Evolutionary conservation across 2,797 vertebrate species (phyloP), one percentile per base, ranked within the genome.

Genomic region (Aphelocoma californica): DNA sequence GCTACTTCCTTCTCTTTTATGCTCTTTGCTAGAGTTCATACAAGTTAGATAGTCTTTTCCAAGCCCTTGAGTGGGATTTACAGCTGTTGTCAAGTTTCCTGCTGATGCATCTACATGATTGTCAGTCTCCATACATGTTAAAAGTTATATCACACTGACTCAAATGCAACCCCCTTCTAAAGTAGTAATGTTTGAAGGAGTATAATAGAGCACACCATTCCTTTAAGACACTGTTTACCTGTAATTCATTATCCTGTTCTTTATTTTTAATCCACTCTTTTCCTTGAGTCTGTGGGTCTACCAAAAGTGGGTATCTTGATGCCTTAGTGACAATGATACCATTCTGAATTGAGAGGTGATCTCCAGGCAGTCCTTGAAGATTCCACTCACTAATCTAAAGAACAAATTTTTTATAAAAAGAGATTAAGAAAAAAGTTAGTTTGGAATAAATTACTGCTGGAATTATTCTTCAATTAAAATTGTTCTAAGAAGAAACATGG

Each of bases 301-400:
- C 96, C 70, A 98, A 88, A 73, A 98, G 98, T 6, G 98, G 98
- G n/a, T 98, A 98, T 90, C 98, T 97, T 25, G 98, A 97, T 82
- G 98, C 98, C 66, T 98, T 98, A 44, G 98, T 98, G 78, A 98
- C 98, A 95, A 98, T 98, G 26, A 98, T 98, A 64, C 97, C 98
- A 77, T 98, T 98, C 95, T 98, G 98, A 96, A 98, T 97, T 51
- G 98, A 98, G 48, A 98, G 96, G 60, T 98, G 97, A 86, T 98
- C 98, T 93, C 98, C 97, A 61, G 98, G 98, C 32, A 98, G 70
- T 10, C 98, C 98, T 84, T 98, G 98, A 65, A 98, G 97, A 34
- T 97, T 98, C 98, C 98, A 98, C 62, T 98, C 98, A 14, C 97
- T 97, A 84, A 98, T 97, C 98, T 98, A 70, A 64, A 65, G 5